A percentile compares a stretch with the other conserved stretches of the same genome.
These are phyloP conservation scores for Narcine bancroftii DNA, from an alignment of 2,113 vertebrate species.

Conservation along the genomic window DNA sequence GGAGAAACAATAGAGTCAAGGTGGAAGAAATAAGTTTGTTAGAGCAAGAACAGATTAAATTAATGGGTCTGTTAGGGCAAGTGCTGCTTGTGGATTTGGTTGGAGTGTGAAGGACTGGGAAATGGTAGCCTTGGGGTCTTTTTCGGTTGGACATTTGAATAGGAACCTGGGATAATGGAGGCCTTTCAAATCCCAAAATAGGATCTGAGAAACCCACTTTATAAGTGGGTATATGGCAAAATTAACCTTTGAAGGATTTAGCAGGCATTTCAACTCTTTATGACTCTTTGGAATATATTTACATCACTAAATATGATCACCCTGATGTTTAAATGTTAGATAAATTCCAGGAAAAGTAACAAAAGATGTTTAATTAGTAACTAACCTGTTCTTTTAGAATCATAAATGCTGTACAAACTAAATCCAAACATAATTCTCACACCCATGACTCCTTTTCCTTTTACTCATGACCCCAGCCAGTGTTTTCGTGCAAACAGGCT, in stretches of 20 bases:
- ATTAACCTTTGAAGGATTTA: neutral
- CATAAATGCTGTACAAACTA: conserved; percentile 10
- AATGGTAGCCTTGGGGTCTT: neutral
- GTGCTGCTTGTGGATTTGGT: too few species aligned
- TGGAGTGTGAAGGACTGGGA: too few species aligned
- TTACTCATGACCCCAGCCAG: conserved; percentile 31
- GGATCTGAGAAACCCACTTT: neutral
- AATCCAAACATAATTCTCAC: conserved; percentile 4
- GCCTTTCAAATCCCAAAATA: neutral
- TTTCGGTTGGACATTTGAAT: neutral
- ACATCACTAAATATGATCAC: neutral
- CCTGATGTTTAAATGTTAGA: neutral
- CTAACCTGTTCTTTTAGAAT: neutral
- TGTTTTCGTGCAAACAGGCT: conserved; percentile 29
- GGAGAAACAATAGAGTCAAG: too few species aligned
- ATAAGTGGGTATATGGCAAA: neutral
- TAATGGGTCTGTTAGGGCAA: too few species aligned
- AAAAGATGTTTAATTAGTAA: conserved; percentile 16
- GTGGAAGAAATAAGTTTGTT: too few species aligned
- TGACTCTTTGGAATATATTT: neutral
- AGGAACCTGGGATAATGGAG: neutral
- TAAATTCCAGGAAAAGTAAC: neutral
- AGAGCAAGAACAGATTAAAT: too few species aligned
- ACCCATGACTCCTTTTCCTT: conserved; percentile 21
- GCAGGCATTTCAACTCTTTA: neutral